Evolutionary conservation across 2,888 invertebrate genomes (phyloP), one percentile per base, ranked within the genome.

Genomic region (Pollenia griseotomentosa): DNA sequence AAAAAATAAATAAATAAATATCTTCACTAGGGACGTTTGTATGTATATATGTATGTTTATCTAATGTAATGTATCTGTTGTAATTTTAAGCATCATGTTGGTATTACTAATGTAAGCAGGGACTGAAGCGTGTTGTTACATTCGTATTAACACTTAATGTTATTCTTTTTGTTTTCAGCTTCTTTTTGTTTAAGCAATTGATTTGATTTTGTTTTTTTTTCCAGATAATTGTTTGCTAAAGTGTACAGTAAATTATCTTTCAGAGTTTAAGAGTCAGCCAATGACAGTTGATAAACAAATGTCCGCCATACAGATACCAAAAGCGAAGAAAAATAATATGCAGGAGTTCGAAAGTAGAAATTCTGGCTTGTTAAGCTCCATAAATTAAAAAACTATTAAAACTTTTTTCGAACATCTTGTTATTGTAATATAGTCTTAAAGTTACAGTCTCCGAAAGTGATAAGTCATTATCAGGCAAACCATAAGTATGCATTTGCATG

Each of bases 141-240:
- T 68, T 55, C 63, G 55, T 51, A 70, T 71, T 53, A 46, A 63
- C 75, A 75, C 53, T 68, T 74, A 51, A 73, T 33, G 65, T 40
- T 33, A 33, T 33, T 33, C 44, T 73, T 73, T 73, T 55, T 16
- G 19, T 19, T 19, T 19, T 19, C 19, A 19, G 19, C 19, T 33
- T 33, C 23, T 73, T 73, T 73, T 55, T 16, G 8, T 14, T 48
- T n/a, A 40, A 3, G 23, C n/a, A n/a, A 40, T 57, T 66, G 33
- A 42, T 53, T 11, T 70, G 51, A 23, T 66, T 65, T 46, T 14
- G 12, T 65, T 46, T 66, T 46, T 10, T 65, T 73, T 65, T 63
- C 57, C 46, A 66, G 48, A 81, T 57, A 55, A 73, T 73, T 81
- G 65, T 81, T 55, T 57, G 9, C 63, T 65, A 65, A 80, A 55